A percentile compares a stretch with the other conserved stretches of the same genome.
Evolutionary conservation across 2,113 vertebrate genomes (phyloP).

Genomic region (Antechinus stuartii): DNA sequence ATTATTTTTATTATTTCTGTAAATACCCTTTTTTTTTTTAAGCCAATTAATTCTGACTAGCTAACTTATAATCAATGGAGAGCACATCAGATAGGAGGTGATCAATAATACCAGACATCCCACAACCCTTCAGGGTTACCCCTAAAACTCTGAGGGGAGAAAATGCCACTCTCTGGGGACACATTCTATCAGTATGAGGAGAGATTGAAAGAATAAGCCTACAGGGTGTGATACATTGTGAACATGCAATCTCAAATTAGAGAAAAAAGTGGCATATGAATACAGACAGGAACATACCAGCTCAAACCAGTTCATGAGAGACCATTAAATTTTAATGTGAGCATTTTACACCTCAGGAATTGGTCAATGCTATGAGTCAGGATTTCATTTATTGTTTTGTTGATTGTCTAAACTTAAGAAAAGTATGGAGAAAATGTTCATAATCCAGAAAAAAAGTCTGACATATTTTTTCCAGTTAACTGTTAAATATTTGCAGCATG

Average conservation of each 20-base stretch:
- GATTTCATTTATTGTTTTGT: not conserved
- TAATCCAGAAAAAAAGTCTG: not conserved
- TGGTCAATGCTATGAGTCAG: not conserved
- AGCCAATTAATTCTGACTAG: not conserved
- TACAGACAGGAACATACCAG: not conserved
- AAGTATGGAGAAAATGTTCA: not conserved
- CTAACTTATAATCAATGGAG: not conserved
- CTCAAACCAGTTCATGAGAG: not conserved
- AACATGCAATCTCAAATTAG: not conserved
- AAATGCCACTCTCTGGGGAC: not conserved
- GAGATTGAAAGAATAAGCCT: not conserved
- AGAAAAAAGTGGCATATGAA: not conserved
- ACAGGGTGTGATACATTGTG: not conserved
- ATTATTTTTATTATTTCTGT: not conserved
- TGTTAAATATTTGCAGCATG: not conserved
- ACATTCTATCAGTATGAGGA: not conserved
- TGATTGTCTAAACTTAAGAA: not conserved
- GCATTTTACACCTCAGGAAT: not conserved
- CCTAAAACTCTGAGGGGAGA: not conserved
- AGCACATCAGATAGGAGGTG: not conserved
- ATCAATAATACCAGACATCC: not conserved
- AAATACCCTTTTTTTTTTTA: not conserved
- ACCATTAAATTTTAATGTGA: not conserved
- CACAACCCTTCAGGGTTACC: not conserved
- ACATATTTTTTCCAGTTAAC: not conserved